These are phyloP conservation scores for Eretmocerus hayati DNA, from an alignment of 2,888 invertebrate species.

Conservation along the genomic window DNA sequence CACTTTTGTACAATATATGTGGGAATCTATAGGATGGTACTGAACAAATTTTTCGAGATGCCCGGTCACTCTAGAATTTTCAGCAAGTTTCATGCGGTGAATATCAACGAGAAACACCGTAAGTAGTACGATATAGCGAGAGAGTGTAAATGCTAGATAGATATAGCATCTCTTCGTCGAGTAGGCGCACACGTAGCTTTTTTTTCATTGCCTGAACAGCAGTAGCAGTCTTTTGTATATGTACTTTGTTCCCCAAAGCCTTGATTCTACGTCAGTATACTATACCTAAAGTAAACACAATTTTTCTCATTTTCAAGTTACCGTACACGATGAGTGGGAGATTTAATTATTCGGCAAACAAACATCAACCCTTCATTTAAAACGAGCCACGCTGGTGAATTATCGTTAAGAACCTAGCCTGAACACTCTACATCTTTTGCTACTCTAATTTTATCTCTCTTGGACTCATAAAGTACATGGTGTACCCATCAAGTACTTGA, in stretches of 20 bases:
- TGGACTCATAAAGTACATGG: no score
- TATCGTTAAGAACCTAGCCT: not conserved
- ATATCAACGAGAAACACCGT: no score
- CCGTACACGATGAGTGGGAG: not conserved
- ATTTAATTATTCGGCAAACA: constrained; percentile 17
- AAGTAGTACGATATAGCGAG: no score
- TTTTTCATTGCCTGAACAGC: not conserved
- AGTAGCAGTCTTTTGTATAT: not conserved
- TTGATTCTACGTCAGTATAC: not conserved
- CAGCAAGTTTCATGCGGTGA: not conserved
- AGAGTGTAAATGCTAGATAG: not conserved
- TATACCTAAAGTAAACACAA: not conserved
- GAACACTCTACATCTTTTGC: no score
- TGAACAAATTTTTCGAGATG: constrained; percentile 2
- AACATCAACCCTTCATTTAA: constrained; percentile 14
- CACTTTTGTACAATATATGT: no score
- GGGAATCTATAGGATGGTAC: not conserved
- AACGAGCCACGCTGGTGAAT: not conserved
- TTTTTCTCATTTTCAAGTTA: not conserved
- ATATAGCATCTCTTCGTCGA: constrained; percentile 5
- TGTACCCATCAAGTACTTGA: no score
- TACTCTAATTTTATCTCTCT: no score
- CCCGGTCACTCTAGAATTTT: no score
- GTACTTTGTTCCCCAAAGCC: not conserved
- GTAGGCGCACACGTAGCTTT: not conserved